Evolutionary conservation across 2,113 vertebrate genomes (phyloP).

Genomic region (Alethe diademata): DNA sequence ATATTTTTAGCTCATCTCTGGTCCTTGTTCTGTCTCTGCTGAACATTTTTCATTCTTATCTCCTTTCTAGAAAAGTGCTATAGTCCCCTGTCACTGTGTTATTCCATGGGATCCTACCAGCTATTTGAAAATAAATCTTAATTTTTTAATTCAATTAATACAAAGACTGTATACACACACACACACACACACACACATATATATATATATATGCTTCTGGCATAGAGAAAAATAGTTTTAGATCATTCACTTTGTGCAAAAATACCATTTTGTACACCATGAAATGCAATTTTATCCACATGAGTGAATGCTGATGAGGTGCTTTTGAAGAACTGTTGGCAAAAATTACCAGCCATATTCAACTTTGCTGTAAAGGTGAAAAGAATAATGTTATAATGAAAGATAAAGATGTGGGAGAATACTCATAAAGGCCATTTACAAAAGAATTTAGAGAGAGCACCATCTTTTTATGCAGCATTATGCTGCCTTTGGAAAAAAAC

Average conservation of each 20-base stretch:
- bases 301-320: constrained; percentile 27
- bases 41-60: neutral
- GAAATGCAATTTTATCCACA: constrained; percentile 41
- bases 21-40: neutral
- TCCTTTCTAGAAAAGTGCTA: neutral
- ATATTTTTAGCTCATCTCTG: neutral
- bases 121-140: constrained; percentile 2
- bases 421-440: neutral
- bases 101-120: neutral
- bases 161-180: neutral
- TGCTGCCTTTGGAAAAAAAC: neutral
- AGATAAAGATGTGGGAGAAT: neutral
- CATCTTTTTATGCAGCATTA: neutral
- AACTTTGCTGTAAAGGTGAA: neutral
- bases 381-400: constrained; percentile 21
- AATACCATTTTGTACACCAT: neutral
- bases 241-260: constrained; percentile 21
- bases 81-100: neutral
- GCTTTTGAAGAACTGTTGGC: neutral
- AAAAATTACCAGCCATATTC: constrained; percentile 25
- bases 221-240: neutral
- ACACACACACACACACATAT: too few relatives aligned
- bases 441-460: neutral
- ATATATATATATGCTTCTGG: neutral
- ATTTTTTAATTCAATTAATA: neutral